Conservation (phyloP, 1,140 invertebrate species). For the Ptiloglossa arizonensis region DNA sequence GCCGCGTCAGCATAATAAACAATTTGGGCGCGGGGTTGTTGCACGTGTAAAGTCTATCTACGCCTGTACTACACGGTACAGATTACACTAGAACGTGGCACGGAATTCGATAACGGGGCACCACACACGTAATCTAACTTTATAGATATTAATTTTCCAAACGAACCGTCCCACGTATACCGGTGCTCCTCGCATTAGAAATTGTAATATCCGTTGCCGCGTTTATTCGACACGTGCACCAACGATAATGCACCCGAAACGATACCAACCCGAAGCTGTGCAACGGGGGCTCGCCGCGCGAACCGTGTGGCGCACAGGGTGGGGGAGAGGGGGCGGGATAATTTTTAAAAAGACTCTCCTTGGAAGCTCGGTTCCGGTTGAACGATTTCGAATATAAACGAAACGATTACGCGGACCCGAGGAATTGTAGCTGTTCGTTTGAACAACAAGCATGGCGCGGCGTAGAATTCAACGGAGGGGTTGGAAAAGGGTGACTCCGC, state of each 20-base stretch:
- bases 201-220: slow-evolving; percentile 9
- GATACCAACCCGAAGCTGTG: no score
- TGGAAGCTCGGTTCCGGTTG: background rate
- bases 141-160: background rate
- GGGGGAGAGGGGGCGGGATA: no score
- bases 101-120: slow-evolving; percentile 43
- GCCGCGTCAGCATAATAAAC: slow-evolving; percentile 33
- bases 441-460: slow-evolving; percentile 13
- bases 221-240: background rate
- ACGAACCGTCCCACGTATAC: background rate
- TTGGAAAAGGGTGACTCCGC: slow-evolving; percentile 62
- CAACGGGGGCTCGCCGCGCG: no score
- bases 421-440: slow-evolving; percentile 31
- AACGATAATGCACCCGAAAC: background rate
- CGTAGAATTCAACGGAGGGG: slow-evolving; percentile 17
- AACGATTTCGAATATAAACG: slow-evolving; percentile 46
- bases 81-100: slow-evolving; percentile 44
- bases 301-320: no score
- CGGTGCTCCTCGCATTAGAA: background rate
- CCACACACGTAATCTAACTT: slow-evolving; percentile 9
- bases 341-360: background rate
- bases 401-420: slow-evolving; percentile 27
- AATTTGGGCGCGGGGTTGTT: slow-evolving; percentile 23
- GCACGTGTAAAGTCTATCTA: slow-evolving; percentile 21
- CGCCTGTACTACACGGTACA: slow-evolving; percentile 21